phyloP scores from a whole-genome alignment of 2,888 invertebrate species.

The Watsonalla binaria region DNA sequence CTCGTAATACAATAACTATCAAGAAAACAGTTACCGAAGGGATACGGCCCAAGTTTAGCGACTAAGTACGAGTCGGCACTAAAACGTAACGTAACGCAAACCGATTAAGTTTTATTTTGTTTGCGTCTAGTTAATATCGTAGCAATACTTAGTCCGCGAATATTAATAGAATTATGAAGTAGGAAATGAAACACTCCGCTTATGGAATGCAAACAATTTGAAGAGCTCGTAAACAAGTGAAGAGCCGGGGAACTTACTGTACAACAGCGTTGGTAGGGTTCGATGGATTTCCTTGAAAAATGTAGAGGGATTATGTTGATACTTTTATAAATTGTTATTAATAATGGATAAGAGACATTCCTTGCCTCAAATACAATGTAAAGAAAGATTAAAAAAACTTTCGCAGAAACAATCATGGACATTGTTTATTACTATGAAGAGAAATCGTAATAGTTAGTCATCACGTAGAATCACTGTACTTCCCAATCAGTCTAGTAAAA shows the following conservation, averaged over 20 bases:
- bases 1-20: background rate
- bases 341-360: no score
- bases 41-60: background rate
- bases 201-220: background rate
- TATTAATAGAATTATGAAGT: background rate
- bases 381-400: no score
- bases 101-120: background rate
- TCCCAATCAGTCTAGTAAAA: no score
- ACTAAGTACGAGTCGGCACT: background rate
- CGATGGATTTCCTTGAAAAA: no score
- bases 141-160: background rate
- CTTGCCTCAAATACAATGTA: no score
- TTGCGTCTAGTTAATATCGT: background rate
- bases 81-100: background rate
- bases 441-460: no score
- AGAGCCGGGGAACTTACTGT: background rate
- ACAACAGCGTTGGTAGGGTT: no score
- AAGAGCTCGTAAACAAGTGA: constrained; percentile 1
- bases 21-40: background rate
- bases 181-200: background rate
- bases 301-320: no score
- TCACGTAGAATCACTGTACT: no score
- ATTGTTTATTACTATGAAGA: no score
- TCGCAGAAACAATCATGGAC: no score
- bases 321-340: no score